Evolutionary conservation across 2,888 invertebrate species (phyloP).

Genomic region (Cistogaster globosa): DNA sequence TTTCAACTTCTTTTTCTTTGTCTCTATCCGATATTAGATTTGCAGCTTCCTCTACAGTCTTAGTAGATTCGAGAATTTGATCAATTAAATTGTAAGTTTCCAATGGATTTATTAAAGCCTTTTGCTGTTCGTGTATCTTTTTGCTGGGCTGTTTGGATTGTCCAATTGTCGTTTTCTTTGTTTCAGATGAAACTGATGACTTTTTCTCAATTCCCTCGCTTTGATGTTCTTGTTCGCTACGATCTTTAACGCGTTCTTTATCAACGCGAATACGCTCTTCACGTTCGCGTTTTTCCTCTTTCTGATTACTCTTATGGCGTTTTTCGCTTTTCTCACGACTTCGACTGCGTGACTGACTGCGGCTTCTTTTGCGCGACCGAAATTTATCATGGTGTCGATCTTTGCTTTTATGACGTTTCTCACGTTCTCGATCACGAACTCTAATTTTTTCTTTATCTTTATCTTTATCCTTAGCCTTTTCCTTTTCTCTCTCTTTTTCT

Average conservation of each 20-base stretch:
- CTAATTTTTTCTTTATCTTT: slow-evolving; percentile 73
- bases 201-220: slow-evolving; percentile 70
- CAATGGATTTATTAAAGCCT: slow-evolving; percentile 57
- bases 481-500: slow-evolving; percentile 51
- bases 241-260: slow-evolving; percentile 73
- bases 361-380: slow-evolving; percentile 76
- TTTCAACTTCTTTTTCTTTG: slow-evolving; percentile 67
- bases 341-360: slow-evolving; percentile 79
- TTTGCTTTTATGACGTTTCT: slow-evolving; percentile 79
- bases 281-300: slow-evolving; percentile 75
- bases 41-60: slow-evolving; percentile 82
- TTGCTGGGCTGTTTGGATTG: slow-evolving; percentile 46
- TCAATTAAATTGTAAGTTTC: slow-evolving; percentile 80
- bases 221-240: slow-evolving; percentile 56
- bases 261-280: slow-evolving; percentile 72
- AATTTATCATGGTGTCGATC: slow-evolving; percentile 77
- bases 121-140: slow-evolving; percentile 43
- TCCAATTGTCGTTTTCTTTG: slow-evolving; percentile 27
- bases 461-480: slow-evolving; percentile 70
- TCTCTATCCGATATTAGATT: slow-evolving; percentile 75
- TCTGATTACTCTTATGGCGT: slow-evolving; percentile 76
- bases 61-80: slow-evolving; percentile 82
- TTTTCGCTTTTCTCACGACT: slow-evolving; percentile 78
- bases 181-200: slow-evolving; percentile 41
- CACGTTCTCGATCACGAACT: slow-evolving; percentile 72